Base-by-base conservation (phyloP, 2,888 invertebrate genomes). In the Phytoseiulus persimilis region DNA sequence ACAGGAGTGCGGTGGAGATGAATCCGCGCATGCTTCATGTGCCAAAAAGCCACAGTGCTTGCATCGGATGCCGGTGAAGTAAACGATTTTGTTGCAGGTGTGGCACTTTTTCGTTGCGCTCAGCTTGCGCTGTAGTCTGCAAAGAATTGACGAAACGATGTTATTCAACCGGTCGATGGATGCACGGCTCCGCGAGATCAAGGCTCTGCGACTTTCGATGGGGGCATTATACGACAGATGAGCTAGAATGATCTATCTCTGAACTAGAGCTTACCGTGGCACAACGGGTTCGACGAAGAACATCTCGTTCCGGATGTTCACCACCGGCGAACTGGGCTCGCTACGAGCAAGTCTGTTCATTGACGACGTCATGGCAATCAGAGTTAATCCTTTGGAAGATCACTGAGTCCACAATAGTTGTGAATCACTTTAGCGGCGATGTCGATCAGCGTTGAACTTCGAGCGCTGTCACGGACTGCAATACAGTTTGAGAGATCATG, bases 51-150 rank as follows among this genome's bases (percentile, higher is more conserved):
- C 90, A 83, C 91, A 91, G 32, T 90, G 83, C 46, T 90, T 91
- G 89, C 91, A 91, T 65, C 91, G 33, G 83, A 90, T 90, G 32
- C 90, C 90, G 23, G 91, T 90, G 83, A 91, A 90, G 90, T 91
- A 91, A 33, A 91, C 91, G 90, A 91, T 91, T 90, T 91, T 91
- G 89, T 90, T 90, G 90, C 91, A 91, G 83, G 90, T 91, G 84
- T 46, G 65, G 89, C 91, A 91, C 0, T 91, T 89, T 32, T 91
- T 90, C 65, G 91, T 91, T 32, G 91, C 90, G 32, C 91, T 91
- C 32, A 91, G 83, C 28, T 91, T 91, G 89, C 91, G 90, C 33
- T 87, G 87, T 9, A 87, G 87, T 45, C 87, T 83, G 32, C 28
- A 90, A 31, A 18, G 46, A 33, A 28, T n/a, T 6, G 9, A 6